Percentiles rank a stretch among this genome's conserved stretches.
Evolutionary conservation across 2,888 invertebrate genomes (phyloP).

Genomic region (Lagria hirta): DNA sequence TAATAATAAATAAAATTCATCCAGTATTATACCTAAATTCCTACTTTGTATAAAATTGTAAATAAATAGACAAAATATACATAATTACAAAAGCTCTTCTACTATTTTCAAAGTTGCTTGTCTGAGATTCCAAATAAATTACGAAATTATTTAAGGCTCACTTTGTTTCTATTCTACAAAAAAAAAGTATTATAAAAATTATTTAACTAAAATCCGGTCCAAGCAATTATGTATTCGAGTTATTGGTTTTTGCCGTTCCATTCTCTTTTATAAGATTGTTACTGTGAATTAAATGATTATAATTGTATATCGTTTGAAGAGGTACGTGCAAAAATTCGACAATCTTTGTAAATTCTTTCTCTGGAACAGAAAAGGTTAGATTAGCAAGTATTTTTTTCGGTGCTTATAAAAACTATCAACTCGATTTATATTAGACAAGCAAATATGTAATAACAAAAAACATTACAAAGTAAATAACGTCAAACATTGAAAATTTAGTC

Average conservation of each 20-base stretch:
- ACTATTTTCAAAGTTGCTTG: slow-evolving; percentile 13
- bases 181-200: slow-evolving; percentile 22
- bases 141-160: slow-evolving; percentile 34
- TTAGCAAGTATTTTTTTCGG: background rate
- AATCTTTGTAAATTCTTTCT: slow-evolving; percentile 79
- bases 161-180: slow-evolving; percentile 29
- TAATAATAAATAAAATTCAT: slow-evolving; percentile 18
- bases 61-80: slow-evolving; percentile 33
- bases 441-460: slow-evolving; percentile 6
- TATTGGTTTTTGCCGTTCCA: slow-evolving; percentile 28
- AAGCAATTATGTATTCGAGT: slow-evolving; percentile 22
- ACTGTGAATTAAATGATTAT: slow-evolving; percentile 44
- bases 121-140: slow-evolving; percentile 23
- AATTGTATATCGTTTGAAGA: slow-evolving; percentile 76
- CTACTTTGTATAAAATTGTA: slow-evolving; percentile 35
- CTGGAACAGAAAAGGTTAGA: slow-evolving; percentile 61
- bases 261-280: slow-evolving; percentile 35
- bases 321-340: slow-evolving; percentile 87
- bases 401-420: too few species aligned
- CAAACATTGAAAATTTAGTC: background rate
- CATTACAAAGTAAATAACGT: too few species aligned
- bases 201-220: slow-evolving; percentile 5
- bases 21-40: slow-evolving; percentile 15
- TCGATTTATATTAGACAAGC: too few species aligned
- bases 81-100: slow-evolving; percentile 36